These are phyloP conservation scores for Polyommatus iphigenia DNA, from an alignment of 2,888 invertebrate species.

Conservation along the genomic window DNA sequence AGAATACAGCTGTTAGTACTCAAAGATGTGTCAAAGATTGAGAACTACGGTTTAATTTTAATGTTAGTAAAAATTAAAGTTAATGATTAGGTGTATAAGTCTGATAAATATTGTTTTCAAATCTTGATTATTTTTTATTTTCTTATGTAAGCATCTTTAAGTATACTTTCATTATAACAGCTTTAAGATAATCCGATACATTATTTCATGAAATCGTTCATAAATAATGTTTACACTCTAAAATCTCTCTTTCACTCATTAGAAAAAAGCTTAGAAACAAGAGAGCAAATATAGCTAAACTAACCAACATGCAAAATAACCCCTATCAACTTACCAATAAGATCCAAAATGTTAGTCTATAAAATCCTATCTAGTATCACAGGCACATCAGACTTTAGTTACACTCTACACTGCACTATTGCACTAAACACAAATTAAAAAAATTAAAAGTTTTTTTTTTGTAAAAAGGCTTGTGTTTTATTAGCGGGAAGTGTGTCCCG, in stretches of 20 bases:
- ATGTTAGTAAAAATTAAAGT: neutral
- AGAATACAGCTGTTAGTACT: neutral
- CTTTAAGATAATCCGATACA: no score
- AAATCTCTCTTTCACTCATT: no score
- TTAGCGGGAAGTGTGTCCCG: conserved; percentile 58
- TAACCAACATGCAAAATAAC: neutral
- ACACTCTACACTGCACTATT: conserved; percentile 45
- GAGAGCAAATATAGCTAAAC: neutral
- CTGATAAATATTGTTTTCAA: no score
- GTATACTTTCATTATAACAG: no score
- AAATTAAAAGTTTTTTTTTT: neutral
- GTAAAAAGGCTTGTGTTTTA: conserved; percentile 21
- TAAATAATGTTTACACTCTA: neutral
- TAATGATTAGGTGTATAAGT: no score
- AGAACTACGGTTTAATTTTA: no score
- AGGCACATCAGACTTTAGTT: conserved; percentile 51
- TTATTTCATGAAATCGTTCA: neutral
- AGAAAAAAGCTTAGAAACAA: neutral
- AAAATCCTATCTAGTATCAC: conserved; percentile 4
- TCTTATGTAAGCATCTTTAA: no score
- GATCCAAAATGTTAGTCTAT: neutral
- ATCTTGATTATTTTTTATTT: no score
- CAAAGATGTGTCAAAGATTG: neutral
- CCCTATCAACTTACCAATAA: neutral
- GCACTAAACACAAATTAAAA: conserved; percentile 42